Percentiles rank a stretch among this genome's conserved stretches.
Evolutionary conservation across 2,888 invertebrate genomes (phyloP).

Genomic region (Eupithecia centaureata): DNA sequence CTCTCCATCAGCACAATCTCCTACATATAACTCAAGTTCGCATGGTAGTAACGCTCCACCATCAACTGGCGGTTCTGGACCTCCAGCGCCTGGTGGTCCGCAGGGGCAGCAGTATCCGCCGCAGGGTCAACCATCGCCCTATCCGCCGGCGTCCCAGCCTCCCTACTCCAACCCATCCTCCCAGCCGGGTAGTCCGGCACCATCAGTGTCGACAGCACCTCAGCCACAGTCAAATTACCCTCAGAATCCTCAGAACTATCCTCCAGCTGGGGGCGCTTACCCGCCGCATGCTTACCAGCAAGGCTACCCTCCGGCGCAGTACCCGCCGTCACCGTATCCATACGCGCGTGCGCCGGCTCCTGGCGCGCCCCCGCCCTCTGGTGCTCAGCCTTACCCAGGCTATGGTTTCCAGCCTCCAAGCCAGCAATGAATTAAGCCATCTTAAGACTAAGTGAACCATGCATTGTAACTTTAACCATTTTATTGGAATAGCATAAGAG

Average conservation of each 20-base stretch:
- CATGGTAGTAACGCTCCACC: constrained; percentile 80
- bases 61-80: constrained; percentile 78
- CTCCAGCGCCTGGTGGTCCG: constrained; percentile 77
- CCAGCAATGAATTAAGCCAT: constrained; percentile 73
- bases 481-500: constrained; percentile 8
- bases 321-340: constrained; percentile 84
- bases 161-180: constrained; percentile 83
- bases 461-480: background rate
- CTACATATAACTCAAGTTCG: constrained; percentile 86
- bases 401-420: constrained; percentile 92
- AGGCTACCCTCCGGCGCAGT: constrained; percentile 80
- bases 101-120: constrained; percentile 87
- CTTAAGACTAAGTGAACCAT: background rate
- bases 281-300: constrained; percentile 82
- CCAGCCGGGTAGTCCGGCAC: constrained; percentile 80
- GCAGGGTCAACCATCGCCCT: constrained; percentile 85
- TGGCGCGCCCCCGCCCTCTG: constrained; percentile 88
- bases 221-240: constrained; percentile 84
- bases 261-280: constrained; percentile 73
- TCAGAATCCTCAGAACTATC: constrained; percentile 79
- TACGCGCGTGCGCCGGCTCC: constrained; percentile 85
- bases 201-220: constrained; percentile 80
- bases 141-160: constrained; percentile 85
- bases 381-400: constrained; percentile 89
- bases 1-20: constrained; percentile 86